Evolutionary conservation across 2,797 vertebrate genomes (phyloP).

Genomic region (Peromyscus attwateri): DNA sequence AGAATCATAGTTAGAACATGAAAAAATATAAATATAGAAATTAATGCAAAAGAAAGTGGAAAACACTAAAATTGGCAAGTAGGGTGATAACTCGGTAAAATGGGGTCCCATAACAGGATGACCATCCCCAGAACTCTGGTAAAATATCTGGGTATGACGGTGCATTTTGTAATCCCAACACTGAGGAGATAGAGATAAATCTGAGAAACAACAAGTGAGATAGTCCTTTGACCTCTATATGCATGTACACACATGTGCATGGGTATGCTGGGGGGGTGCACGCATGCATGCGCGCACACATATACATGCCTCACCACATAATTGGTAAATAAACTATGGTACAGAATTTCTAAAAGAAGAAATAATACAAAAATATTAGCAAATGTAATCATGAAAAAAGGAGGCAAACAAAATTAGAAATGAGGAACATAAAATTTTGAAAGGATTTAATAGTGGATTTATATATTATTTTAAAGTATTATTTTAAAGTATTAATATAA

Average conservation of each 20-base stretch:
- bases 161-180: neutral
- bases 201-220: neutral
- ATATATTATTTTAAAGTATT: neutral
- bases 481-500: constrained; percentile 36
- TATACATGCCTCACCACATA: too few species aligned
- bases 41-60: neutral
- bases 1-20: neutral
- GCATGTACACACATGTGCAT: neutral
- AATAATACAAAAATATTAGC: neutral
- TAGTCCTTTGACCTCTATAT: neutral
- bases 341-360: constrained; percentile 34
- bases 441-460: neutral
- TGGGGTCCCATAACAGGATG: neutral
- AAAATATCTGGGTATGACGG: neutral
- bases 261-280: too few species aligned
- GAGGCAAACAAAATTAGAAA: neutral
- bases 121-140: neutral
- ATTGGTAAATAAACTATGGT: neutral
- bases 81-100: neutral
- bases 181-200: neutral
- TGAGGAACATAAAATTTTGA: constrained; percentile 17
- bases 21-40: neutral
- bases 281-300: neutral
- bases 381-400: constrained; percentile 1
- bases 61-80: neutral